A percentile compares a stretch with the other conserved stretches of the same genome.
These are phyloP conservation scores for Tarsius wallacei DNA, from an alignment of 2,797 vertebrate species.

Conservation along the genomic window DNA sequence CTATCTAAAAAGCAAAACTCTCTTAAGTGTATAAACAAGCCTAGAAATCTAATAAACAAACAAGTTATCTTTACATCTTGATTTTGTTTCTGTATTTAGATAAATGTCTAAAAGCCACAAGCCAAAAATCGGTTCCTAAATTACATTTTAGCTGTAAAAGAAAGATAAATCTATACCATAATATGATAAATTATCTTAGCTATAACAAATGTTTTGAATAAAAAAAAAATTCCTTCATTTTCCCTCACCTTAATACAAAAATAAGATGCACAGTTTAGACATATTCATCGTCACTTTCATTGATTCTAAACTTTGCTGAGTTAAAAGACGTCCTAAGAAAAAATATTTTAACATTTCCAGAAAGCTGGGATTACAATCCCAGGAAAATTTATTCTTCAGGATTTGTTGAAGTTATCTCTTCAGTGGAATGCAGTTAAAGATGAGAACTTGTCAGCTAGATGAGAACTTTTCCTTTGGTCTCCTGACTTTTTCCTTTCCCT, in stretches of 20 bases:
- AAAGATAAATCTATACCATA: not conserved
- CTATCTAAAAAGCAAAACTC: not conserved
- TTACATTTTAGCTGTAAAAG: not conserved
- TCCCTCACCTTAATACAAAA: not conserved
- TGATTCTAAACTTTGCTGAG: not conserved
- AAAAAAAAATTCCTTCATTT: not conserved
- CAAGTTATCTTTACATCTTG: not conserved
- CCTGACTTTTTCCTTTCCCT: no score
- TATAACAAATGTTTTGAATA: not conserved
- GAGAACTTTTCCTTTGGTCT: no score
- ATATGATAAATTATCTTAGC: not conserved
- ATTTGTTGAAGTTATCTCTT: accelerated
- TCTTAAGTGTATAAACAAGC: not conserved
- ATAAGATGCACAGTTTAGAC: not conserved
- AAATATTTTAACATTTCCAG: not conserved
- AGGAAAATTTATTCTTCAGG: not conserved
- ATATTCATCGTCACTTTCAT: not conserved
- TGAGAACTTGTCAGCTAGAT: not conserved
- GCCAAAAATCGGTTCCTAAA: not conserved
- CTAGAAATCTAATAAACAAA: not conserved
- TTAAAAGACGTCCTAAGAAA: not conserved
- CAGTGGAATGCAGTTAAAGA: not conserved
- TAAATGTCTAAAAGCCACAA: not conserved
- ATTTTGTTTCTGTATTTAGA: not conserved
- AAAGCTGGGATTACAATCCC: not conserved